phyloP scores from a whole-genome alignment of 2,888 invertebrate genomes.

The Alloscopus bannaensis region DNA sequence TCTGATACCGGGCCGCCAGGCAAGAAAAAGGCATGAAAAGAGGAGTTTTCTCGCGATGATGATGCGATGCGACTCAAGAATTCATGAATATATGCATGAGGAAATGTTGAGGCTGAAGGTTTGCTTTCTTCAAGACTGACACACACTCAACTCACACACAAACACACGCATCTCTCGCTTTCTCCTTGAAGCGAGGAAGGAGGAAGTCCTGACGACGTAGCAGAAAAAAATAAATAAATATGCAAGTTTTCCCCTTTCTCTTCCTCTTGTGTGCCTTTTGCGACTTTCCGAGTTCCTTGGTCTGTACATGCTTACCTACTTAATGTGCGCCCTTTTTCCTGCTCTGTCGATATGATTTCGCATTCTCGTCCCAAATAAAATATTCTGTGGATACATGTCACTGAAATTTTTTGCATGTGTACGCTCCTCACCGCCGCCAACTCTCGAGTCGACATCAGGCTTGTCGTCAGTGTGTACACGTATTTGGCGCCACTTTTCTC shows the following conservation, averaged over 20 bases:
- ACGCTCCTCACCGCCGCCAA: too few relatives aligned
- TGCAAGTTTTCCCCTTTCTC: neutral
- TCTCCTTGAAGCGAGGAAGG: neutral
- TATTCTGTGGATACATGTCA: too few relatives aligned
- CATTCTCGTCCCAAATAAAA: too few relatives aligned
- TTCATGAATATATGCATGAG: slow-evolving; percentile 56
- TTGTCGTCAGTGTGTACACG: too few relatives aligned
- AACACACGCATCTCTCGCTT: slow-evolving; percentile 14
- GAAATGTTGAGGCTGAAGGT: slow-evolving; percentile 53
- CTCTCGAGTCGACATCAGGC: too few relatives aligned
- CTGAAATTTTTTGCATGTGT: too few relatives aligned
- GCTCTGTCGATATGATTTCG: too few relatives aligned
- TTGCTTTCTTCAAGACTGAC: slow-evolving; percentile 20
- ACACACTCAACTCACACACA: slow-evolving; percentile 10
- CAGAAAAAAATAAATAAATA: neutral
- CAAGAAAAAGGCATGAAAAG: neutral
- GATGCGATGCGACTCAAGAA: slow-evolving; percentile 25
- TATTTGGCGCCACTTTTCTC: too few relatives aligned
- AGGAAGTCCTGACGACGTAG: neutral
- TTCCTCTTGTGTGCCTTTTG: neutral
- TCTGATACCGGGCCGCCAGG: neutral
- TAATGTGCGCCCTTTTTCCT: too few relatives aligned
- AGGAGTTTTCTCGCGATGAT: neutral
- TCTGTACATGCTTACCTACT: too few relatives aligned
- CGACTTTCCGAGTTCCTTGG: too few relatives aligned